Percentiles rank a stretch among this genome's conserved stretches.
Evolutionary conservation across 2,797 vertebrate genomes (phyloP).

Genomic region (Salarias fasciatus): DNA sequence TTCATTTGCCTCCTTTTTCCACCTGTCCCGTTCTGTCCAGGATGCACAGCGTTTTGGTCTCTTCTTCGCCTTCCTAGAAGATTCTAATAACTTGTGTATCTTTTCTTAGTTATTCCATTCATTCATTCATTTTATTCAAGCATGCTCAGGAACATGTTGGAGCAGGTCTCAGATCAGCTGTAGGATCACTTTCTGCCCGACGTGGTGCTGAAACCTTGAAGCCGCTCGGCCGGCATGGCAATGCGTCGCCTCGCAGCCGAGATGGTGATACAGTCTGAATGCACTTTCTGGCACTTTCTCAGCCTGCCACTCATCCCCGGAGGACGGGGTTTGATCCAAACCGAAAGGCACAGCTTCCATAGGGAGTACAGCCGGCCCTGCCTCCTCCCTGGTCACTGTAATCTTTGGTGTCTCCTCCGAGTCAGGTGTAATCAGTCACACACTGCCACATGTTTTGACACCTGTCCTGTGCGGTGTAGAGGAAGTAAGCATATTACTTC

Average conservation of each 20-base stretch:
- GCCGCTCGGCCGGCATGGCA: slow-evolving; percentile 46
- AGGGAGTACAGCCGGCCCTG: slow-evolving; percentile 57
- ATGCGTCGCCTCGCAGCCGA: slow-evolving; percentile 59
- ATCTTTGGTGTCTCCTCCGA: slow-evolving; percentile 73
- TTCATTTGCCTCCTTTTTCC: no score
- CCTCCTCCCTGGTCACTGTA: slow-evolving; percentile 69
- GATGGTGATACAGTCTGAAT: slow-evolving; percentile 72
- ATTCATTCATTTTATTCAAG: slow-evolving; percentile 11
- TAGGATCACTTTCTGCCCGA: slow-evolving; percentile 27
- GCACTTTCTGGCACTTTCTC: slow-evolving; percentile 75
- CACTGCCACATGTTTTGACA: slow-evolving; percentile 75
- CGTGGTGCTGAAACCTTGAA: slow-evolving; percentile 25
- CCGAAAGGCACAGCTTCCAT: slow-evolving; percentile 68
- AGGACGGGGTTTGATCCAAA: slow-evolving; percentile 69
- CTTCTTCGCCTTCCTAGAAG: no score
- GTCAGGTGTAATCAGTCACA: slow-evolving; percentile 79
- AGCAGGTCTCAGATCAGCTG: slow-evolving; percentile 53
- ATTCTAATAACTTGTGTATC: no score
- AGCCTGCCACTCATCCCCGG: slow-evolving; percentile 70
- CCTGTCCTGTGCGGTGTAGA: slow-evolving; percentile 69
- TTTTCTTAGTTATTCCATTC: neutral
- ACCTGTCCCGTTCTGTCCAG: no score
- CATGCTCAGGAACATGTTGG: slow-evolving; percentile 13
- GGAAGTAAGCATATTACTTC: slow-evolving; percentile 68
- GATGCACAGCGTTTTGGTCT: no score